phyloP scores from a whole-genome alignment of 2,888 invertebrate genomes.

The Lasioglossum leucozonium region DNA sequence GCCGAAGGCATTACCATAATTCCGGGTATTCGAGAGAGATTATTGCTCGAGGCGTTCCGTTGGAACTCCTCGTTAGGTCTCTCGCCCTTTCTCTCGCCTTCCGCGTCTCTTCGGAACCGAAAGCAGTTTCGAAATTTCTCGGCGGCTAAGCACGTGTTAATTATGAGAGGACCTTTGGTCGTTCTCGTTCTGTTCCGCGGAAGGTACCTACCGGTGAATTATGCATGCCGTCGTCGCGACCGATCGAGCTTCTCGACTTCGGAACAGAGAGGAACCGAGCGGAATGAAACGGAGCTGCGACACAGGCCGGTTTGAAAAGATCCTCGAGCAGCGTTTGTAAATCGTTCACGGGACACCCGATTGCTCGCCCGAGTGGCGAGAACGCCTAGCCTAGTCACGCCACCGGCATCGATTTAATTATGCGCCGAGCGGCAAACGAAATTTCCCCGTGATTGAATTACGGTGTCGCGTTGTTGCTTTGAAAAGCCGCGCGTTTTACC shows the following conservation, averaged over 20 bases:
- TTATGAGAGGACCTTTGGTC: constrained; percentile 50
- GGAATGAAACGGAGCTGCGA: background rate
- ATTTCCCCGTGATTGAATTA: constrained; percentile 6
- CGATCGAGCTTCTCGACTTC: constrained; percentile 28
- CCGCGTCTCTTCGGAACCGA: background rate
- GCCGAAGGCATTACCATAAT: background rate
- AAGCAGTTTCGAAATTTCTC: background rate
- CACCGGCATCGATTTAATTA: constrained; percentile 6
- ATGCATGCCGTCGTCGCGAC: constrained; percentile 24
- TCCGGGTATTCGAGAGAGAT: background rate
- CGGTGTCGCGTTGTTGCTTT: constrained; percentile 6
- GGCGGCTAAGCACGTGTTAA: background rate
- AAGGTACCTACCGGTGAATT: constrained; percentile 31
- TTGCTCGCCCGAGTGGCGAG: background rate
- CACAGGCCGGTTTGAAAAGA: background rate
- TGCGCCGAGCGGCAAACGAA: constrained; percentile 8
- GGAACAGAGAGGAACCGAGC: background rate
- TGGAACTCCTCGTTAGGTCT: background rate
- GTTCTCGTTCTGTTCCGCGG: constrained; percentile 6
- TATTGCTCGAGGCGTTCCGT: background rate
- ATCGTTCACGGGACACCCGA: constrained; percentile 7
- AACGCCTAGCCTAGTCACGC: background rate
- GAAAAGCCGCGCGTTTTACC: background rate
- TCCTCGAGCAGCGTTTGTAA: background rate
- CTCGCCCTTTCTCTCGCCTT: background rate